Conservation (phyloP, 2,113 vertebrate genomes). For the Ceratotherium simum region DNA sequence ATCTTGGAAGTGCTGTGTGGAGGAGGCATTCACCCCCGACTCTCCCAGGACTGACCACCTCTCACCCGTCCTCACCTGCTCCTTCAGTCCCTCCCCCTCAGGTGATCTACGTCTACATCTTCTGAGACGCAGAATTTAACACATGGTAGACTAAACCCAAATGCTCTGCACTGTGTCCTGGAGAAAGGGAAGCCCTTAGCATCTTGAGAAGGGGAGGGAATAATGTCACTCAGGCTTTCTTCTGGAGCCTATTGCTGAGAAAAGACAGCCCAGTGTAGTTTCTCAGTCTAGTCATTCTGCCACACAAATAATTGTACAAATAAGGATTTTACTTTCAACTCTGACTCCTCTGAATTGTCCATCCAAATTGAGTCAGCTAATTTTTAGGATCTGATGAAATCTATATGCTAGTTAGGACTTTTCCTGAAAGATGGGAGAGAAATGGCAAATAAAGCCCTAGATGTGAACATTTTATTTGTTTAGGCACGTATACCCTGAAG, state of each 20-base stretch:
- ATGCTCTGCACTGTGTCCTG: neutral
- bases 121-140: neutral
- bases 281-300: neutral
- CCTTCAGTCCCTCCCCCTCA: neutral
- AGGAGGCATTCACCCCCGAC: neutral
- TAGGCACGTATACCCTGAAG: neutral
- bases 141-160: neutral
- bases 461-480: slow-evolving; percentile 49
- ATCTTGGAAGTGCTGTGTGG: neutral
- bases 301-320: neutral
- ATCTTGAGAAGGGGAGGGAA: neutral
- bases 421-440: slow-evolving; percentile 21
- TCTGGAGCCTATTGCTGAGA: neutral
- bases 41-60: neutral
- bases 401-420: neutral
- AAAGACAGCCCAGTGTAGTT: neutral
- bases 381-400: slow-evolving; percentile 27
- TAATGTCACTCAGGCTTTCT: neutral
- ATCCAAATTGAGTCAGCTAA: neutral
- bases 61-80: neutral
- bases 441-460: slow-evolving; percentile 13
- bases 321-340: neutral
- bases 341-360: neutral
- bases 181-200: neutral
- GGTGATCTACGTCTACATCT: neutral